Base-by-base conservation (phyloP, 2,888 invertebrate genomes). In the Pelosia muscerda region DNA sequence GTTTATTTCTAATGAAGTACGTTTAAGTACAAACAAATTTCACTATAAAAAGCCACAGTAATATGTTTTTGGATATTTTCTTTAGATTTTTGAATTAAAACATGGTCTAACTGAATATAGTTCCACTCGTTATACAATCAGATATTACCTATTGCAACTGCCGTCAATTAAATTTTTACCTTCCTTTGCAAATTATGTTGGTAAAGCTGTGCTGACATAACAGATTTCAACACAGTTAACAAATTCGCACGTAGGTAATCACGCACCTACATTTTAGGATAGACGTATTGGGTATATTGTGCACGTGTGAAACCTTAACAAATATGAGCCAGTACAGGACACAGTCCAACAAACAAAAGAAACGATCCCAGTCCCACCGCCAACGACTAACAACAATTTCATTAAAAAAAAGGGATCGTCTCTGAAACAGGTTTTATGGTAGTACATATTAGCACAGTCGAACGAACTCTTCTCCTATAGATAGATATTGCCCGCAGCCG, bases 341-440 rank as follows among this genome's bases (percentile, higher is more conserved):
- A 49, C n/a, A n/a, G n/a, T 19, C n/a, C 49, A n/a, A n/a, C 9
- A 49, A 49, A 49, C n/a, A 49, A n/a, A 49, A 49, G 9, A n/a
- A 49, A 31, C 6, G 31, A 31, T 8, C 6, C 19, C 42, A 42
- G 49, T 49, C 2, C 49, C 49, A 49, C 0, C 19, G 19, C 42
- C 42, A 42, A 13, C 42, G 19, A 19, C 6, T 38, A 38, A 38
- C 42, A 42, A 42, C 42, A 15, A 19, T 49, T 49, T n/a, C n/a
- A 3, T 49, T 9, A 13, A 15, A 38, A 38, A 34, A 19, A 42
- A 19, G 49, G 31, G 49, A n/a, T 49, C 49, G 49, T 8, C 49
- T n/a, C 42, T 42, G 9, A 49, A 49, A 49, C 49, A n/a, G 49
- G 49, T 49, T 49, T 49, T 49, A 49, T 49, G 49, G n/a, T 49